Evolutionary conservation across 2,797 vertebrate genomes (phyloP), one percentile per base, ranked within the genome.

Genomic region (Gymnothorax javanicus): DNA sequence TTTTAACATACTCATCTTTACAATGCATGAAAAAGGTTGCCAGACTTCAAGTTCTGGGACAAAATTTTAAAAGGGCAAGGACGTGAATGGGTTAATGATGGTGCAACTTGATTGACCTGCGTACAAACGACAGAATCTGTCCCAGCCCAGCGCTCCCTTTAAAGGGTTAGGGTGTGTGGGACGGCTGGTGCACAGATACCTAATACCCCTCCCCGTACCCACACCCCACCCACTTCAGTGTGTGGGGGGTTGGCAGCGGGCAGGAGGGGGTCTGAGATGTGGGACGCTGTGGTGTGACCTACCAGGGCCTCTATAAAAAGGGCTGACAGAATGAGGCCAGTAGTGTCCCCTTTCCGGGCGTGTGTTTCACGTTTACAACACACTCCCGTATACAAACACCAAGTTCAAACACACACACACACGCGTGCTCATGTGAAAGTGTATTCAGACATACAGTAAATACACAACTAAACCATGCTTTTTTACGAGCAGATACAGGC

Each of bases 281-380:
- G 91, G 92, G 93, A 91, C 93, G 93, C 92, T 92, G 89, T 87
- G 87, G 91, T 91, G 93, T 94, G 94, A 95, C 94, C 95, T 91
- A 93, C 92, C 90, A 89, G 86, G 88, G 87, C 88, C 90, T 91
- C 90, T 91, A 90, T 90, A 94, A 94, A 94, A 93, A 94, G 92
- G 92, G 91, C 93, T 94, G 95, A 96, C 95, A 96, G 95, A 96
- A 96, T 95, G 94, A 96, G 95, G 95, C 93, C 95, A 94, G 91
- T 85, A 90, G 59, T 25, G 86, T 83, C 89, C 89, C 27, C 50
- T 79, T 15, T 0, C 33, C 75, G 12, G 17, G 33, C 15, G 67
- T 71, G 67, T 25, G 90, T 88, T 92, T 90, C 91, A 92, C 87
- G 87, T 86, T 86, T 88, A 13, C 90, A 58, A 85, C 86, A 87